Evolutionary conservation across 2,888 invertebrate species (phyloP), one percentile per base, ranked within the genome.

Genomic region (Hyalella azteca): DNA sequence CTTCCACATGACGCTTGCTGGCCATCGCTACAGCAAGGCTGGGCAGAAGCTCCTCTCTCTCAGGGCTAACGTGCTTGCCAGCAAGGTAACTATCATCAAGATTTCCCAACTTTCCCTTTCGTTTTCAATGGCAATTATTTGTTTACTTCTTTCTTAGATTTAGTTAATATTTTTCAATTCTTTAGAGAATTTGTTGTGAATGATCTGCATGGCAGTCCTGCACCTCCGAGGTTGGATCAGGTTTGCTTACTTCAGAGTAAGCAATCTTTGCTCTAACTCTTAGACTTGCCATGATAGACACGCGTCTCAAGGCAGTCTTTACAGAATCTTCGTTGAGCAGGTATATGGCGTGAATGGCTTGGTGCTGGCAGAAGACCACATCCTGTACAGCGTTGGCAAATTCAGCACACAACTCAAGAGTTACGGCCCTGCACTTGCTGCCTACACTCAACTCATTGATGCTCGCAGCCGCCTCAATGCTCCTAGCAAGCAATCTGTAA

Each of bases 1-100:
- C 22, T 97, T 98, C 88, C 97, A 98, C 87, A 94, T 96, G 91
- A 97, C 98, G 29, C 90, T 99, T 32, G 95, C 98, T 26, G 98
- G 98, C 0, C 97, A 99, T 89, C 91, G 98, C 81, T 98, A 93
- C 88, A 95, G 94, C 15, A 96, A 97, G 88, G 94, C 96, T 19
- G 95, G 95, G 0, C 96, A 97, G 88, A 92, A 94, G 85, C 94
- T 93, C 87, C 98, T 98, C 89, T 95, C 97, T 0, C 91, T 97
- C 82, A 90, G 97, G 85, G 95, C 96, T 86, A 98, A 98, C 87
- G 93, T 93, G 84, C 96, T 96, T 88, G 96, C 97, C 11, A 92
- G 94, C 88, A 94, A 96, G 90, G 94, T 94, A 86, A 82, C 80
- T 32, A 11, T 15, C 40, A n/a, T n/a, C n/a, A n/a, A n/a, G n/a